Evolutionary conservation across 2,797 vertebrate genomes (phyloP), one percentile per base, ranked within the genome.

Genomic region (Antrozous pallidus): DNA sequence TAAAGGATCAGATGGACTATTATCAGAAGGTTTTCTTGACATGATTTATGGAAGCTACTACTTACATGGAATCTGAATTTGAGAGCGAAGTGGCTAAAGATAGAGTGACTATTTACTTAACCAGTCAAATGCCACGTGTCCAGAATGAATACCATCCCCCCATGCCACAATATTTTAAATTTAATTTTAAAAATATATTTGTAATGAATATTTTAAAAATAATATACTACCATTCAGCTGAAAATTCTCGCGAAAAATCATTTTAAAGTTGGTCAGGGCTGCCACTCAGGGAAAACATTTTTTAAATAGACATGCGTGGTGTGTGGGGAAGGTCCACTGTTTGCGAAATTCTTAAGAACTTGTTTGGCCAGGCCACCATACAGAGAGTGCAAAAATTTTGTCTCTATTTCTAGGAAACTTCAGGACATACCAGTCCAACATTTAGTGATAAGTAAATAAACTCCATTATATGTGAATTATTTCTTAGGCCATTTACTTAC

Each of bases 321-420:
- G 28, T 61, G 58, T 61, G 58, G 58, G 58, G 58, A 61, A 31
- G 58, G 28, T 61, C 58, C 28, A 13, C 26, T 28, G 28, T 61
- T 61, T 31, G 58, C 12, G n/a, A n/a, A n/a, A n/a, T n/a, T n/a
- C n/a, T 61, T 31, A 89, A 87, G 65, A 90, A 88, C 8, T 45
- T 65, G 54, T 22, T 90, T 9, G 31, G 51, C 36, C 38, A 47
- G 70, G 36, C 73, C 49, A 91, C 38, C 38, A 26, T 24, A 56
- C 22, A 69, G 49, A 87, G 2, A 65, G 22, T 89, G 56, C n/a
- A 69, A 83, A 88, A 82, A 33, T 63, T 73, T 16, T 92, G 28
- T 90, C 77, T 91, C 71, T 77, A 31, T 78, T 78, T 47, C 49
- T 73, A 91, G 80, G 89, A 88, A 80, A 92, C 36, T 65, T 42